Base-by-base conservation (phyloP, 2,113 vertebrate genomes). In the Edolisoma coerulescens region DNA sequence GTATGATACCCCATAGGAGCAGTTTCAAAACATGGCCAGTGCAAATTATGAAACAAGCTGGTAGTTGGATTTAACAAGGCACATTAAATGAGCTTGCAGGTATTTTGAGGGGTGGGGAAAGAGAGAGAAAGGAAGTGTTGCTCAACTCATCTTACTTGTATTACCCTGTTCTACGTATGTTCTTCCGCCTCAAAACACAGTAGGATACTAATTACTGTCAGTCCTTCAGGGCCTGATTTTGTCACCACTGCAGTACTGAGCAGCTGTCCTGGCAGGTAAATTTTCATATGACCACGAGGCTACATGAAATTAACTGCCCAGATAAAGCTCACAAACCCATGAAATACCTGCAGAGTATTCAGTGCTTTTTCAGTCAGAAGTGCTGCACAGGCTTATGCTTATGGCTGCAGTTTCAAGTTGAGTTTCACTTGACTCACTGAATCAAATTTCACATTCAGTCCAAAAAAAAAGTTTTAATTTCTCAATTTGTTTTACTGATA, bases 341-440 rank as follows among this genome's bases (percentile, higher is more conserved):
- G 5, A 76, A 49, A 19, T 10, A 53, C 0, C 10, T 28, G 21
- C 42, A 63, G 52, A 12, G 0, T 11, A 13, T 21, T 73, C 14
- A 23, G 50, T 21, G 50, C 22, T 63, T 35, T 41, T 32, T 69
- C 67, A 35, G n/a, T 24, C 49, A 9, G 12, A 71, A 47, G 4
- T 6, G 7, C 30, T 60, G n/a, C 67, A 60, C 0, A 0, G 28
- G 20, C 39, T 49, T 49, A 0, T 42, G 33, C 45, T 13, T 23
- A 74, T 13, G 19, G n/a, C 59, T 65, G 15, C 67, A 50, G 22
- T 42, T 74, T 77, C 50, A 39, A 73, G 30, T 8, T 42, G 10
- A 73, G 13, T n/a, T 78, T 74, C 28, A 12, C n/a, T 56, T 11
- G 7, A 26, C 37, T 69, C 42, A n/a, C 78, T 35, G 22, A 69